Percentiles rank a stretch among this genome's conserved stretches.
Evolutionary conservation across 2,888 invertebrate genomes (phyloP).

Genomic region (Sympetrum striolatum): DNA sequence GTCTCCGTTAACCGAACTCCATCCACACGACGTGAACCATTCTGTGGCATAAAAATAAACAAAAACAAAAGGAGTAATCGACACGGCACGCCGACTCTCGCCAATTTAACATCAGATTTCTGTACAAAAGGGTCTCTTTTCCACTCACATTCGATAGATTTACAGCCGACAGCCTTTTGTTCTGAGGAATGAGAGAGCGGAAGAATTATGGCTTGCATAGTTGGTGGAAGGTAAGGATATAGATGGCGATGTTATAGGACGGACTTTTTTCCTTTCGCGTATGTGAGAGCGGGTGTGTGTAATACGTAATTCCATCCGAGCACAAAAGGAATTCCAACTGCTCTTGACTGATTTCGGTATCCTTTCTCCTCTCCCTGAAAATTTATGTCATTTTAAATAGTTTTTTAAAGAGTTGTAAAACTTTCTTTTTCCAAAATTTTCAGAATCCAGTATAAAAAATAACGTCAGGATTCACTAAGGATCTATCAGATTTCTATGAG

Average conservation of each 20-base stretch:
- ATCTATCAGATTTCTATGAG: no score
- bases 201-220: conserved; percentile 23
- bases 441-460: no score
- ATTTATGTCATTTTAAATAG: background rate
- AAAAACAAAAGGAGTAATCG: background rate
- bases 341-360: background rate
- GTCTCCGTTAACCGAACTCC: background rate
- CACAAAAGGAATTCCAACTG: background rate
- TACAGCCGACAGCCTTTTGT: conserved; percentile 12
- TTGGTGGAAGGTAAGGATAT: background rate
- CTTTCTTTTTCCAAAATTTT: no score
- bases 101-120: conserved; percentile 42
- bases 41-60: background rate
- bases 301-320: background rate
- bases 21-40: conserved; percentile 25
- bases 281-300: background rate
- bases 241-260: background rate
- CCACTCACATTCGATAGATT: background rate
- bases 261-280: background rate
- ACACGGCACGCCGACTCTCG: background rate
- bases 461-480: no score
- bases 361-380: background rate
- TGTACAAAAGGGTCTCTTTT: background rate
- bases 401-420: background rate
- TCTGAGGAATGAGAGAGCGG: background rate